Evolutionary conservation across 2,888 invertebrate species (phyloP).

Genomic region (Agapostemon virescens): DNA sequence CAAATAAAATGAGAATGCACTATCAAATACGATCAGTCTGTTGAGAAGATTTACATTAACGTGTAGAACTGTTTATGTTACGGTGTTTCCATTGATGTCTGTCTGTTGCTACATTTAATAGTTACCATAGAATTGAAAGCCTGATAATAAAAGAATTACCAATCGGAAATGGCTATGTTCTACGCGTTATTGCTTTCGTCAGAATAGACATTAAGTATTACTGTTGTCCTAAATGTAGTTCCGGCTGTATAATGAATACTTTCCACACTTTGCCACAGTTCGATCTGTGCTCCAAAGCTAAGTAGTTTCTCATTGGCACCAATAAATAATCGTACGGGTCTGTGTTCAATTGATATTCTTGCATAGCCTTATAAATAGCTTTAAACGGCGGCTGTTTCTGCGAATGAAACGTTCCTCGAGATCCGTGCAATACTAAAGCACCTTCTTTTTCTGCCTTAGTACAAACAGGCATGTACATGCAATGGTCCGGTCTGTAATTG

Average conservation of each 20-base stretch:
- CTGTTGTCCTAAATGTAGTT: constrained; percentile 68
- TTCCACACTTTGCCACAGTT: constrained; percentile 85
- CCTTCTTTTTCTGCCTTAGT: constrained; percentile 86
- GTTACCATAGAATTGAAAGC: neutral
- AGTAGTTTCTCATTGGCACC: constrained; percentile 82
- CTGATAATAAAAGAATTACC: constrained; percentile 3
- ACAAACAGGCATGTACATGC: constrained; percentile 96
- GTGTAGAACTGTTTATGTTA: constrained; percentile 19
- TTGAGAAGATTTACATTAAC: constrained; percentile 33
- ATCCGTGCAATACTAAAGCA: constrained; percentile 93
- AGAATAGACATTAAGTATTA: constrained; percentile 35
- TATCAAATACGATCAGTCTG: constrained; percentile 58
- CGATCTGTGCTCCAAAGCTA: constrained; percentile 82
- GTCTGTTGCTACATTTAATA: neutral
- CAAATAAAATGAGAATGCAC: constrained; percentile 58
- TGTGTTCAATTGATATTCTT: constrained; percentile 86
- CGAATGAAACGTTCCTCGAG: constrained; percentile 91
- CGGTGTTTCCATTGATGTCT: neutral
- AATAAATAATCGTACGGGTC: constrained; percentile 85
- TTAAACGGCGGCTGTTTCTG: constrained; percentile 93
- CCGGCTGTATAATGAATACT: constrained; percentile 80
- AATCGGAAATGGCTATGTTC: constrained; percentile 21
- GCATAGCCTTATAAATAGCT: constrained; percentile 85
- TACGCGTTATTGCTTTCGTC: constrained; percentile 36
- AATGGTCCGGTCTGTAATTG: constrained; percentile 97